Evolutionary conservation across 2,888 invertebrate genomes (phyloP), one percentile per base, ranked within the genome.

Genomic region (Glaucopsyche alexis): DNA sequence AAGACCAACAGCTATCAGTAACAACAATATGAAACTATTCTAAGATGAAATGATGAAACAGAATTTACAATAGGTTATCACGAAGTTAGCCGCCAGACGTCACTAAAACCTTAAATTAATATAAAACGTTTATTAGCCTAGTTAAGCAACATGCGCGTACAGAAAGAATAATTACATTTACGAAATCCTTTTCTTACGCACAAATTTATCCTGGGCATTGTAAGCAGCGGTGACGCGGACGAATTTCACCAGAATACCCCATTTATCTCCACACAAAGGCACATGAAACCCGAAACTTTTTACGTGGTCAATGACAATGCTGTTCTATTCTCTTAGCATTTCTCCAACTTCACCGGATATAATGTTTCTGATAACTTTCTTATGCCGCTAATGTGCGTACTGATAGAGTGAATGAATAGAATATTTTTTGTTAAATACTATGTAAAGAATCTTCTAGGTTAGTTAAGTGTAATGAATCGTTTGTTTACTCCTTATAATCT

Each of bases 191-290:
- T 93, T 91, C 91, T 90, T 90, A 89, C 88, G 86, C 87, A 84
- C 85, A 87, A 89, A 90, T 92, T 93, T 92, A 91, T 93, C 90
- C 90, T 89, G 85, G 79, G 88, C 82, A 90, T 92, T 91, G 91
- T 93, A 88, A 88, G 83, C 83, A 87, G 89, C 88, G 88, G 87
- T 90, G 91, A 91, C 91, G 89, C 85, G 88, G 90, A 91, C 87
- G 91, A 90, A 91, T 93, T 91, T 90, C 87, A 86, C 87, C 89
- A 91, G 90, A 90, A 91, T 87, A 87, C 87, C 87, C 88, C 90
- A 93, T 92, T 92, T 91, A 90, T 92, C 89, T 89, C 85, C 87
- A 88, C 89, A 92, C 91, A 92, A 91, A 90, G 85, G 90, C 88
- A 88, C 85, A 83, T 83, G 87, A 89, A 90, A 90, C 89, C 90